Conservation (phyloP, 1,140 invertebrate genomes). For the Neomicropteryx cornuta region DNA sequence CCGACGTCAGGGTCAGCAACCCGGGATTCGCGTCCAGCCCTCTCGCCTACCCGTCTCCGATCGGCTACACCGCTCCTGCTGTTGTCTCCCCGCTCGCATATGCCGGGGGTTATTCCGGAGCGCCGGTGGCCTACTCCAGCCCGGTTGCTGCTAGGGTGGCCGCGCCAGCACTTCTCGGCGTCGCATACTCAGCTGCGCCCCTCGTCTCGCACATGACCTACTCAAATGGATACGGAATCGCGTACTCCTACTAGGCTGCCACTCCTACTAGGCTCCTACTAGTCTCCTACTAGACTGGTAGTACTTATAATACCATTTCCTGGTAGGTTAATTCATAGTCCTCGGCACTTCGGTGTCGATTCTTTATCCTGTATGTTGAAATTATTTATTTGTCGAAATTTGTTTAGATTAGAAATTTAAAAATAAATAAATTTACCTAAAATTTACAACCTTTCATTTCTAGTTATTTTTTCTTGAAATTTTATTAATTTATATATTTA, state of each 20-base stretch:
- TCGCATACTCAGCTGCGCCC: slow-evolving; percentile 52
- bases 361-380: too few relatives aligned
- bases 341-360: too few relatives aligned
- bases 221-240: slow-evolving; percentile 44
- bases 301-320: too few relatives aligned
- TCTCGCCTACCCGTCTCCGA: slow-evolving; percentile 15
- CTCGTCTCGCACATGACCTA: slow-evolving; percentile 56
- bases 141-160: slow-evolving; percentile 30
- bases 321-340: too few relatives aligned
- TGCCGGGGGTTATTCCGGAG: slow-evolving; percentile 32
- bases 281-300: too few relatives aligned
- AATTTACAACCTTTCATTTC: too few relatives aligned
- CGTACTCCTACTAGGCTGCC: slow-evolving; percentile 39
- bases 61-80: slow-evolving; percentile 18
- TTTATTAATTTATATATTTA: too few relatives aligned
- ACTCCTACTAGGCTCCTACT: background rate
- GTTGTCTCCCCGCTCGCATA: slow-evolving; percentile 27
- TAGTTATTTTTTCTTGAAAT: too few relatives aligned
- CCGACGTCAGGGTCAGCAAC: slow-evolving; percentile 52
- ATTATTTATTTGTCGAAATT: too few relatives aligned
- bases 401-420: too few relatives aligned
- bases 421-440: too few relatives aligned
- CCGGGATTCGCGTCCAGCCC: slow-evolving; percentile 38
- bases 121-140: slow-evolving; percentile 39
- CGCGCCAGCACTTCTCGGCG: slow-evolving; percentile 36